Base-by-base conservation (phyloP, 1,140 invertebrate species). In the Proctacanthus coquilletti region DNA sequence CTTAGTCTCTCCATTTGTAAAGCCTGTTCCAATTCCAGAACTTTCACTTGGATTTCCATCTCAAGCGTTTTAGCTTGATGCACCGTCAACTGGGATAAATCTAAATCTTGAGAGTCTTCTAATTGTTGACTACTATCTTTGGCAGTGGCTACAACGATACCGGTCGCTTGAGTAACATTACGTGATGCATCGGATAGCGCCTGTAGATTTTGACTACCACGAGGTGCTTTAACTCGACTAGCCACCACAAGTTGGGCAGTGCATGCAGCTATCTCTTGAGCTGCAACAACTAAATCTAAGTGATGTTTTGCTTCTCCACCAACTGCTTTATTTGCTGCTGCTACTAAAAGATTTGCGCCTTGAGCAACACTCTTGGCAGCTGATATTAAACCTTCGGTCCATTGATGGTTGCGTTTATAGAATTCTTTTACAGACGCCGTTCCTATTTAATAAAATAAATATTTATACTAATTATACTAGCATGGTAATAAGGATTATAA, bases 351-450 rank as follows among this genome's bases (percentile, higher is more conserved):
- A 54, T 88, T 91, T 17, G 93, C 94, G 34, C 87, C 92, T 56
- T 88, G 80, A 1, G 88, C 96, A 9, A 98, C 92, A 20, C 92
- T 82, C 62, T 98, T 98, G 0, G 94, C 91, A 14, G 95, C 96
- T 20, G 95, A 98, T 45, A 99, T 86, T 11, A 98, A 70, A 8
- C 95, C 96, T 64, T 98, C 92, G 0, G 93, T 96, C 94, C 94
- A 98, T 54, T 94, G 82, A 60, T 96, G 92, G 63, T 99, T 98
- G 47, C 89, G 69, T 59, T 96, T 92, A 62, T 98, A 99, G 66
- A 98, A 98, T 53, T 98, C 94, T 57, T 86, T 83, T 2, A 76
- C 78, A 18, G 80, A 80, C 3, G 78, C 74, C 19, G 80, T 78
- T 10, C 84, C 79, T 80, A 42, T 34, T 45, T 45, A 41, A 15